Base-by-base conservation (phyloP, 1,140 invertebrate species). In the Tetranychus cinnabarinus region DNA sequence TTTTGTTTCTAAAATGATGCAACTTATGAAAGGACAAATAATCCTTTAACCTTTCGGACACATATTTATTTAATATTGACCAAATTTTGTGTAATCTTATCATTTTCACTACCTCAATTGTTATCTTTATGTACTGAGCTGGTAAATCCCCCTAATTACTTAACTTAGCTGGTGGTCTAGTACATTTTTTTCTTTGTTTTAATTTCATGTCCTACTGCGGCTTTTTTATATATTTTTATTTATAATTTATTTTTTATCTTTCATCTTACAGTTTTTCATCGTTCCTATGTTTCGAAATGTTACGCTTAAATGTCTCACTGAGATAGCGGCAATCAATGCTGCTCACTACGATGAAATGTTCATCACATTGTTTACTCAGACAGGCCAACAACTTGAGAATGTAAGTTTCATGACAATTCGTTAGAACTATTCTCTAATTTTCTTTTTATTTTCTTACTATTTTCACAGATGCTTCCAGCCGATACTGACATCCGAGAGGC, bases 201-300 rank as follows among this genome's bases (percentile, higher is more conserved):
- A 5, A 42, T 42, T 42, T 42, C 10, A 10, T 42, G 10, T 42
- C 39, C 39, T 42, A 42, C 10, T 5, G 39, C 1, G 5, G 2
- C 37, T 56, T 46, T 60, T 3, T 50, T 50, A 10, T 52, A 52
- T 52, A 8, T n/a, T 31, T 50, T 15, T n/a, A 15, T 10, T n/a
- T 54, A 3, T 59, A 68, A 64, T 66, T 56, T 58, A 64, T 69
- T 68, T 69, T 75, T 1, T 46, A 6, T 10, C 1, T 42, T 42
- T 42, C 10, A 5, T 42, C 10, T 42, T 76, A 48, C 72, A 85
- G 81, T 99, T 98, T 77, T 77, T 99, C 59, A 88, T 87, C 75
- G 89, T 97, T 61, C 91, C 92, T 56, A 83, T 95, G 79, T 99
- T 99, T 73, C 81, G 95, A 67, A 97, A 98, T 78, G 87, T 98